Base-by-base conservation (phyloP, 1,140 invertebrate species). In the Rhynchophorus ferrugineus region DNA sequence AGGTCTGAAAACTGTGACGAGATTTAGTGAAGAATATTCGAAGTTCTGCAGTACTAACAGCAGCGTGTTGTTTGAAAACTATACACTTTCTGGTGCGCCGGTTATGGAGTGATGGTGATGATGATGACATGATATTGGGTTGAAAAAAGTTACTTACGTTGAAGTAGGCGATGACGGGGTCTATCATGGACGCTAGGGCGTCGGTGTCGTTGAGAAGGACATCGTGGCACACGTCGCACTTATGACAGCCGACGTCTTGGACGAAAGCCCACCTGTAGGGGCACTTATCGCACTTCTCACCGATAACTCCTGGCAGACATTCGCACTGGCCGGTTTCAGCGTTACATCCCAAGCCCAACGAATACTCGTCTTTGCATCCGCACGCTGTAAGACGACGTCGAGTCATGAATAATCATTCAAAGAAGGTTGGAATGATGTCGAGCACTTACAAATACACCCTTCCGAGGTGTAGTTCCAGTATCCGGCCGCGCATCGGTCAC, bases 241-340 rank as follows among this genome's bases (percentile, higher is more conserved):
- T 80, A 63, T 81, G 76, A 63, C 87, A 89, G 1, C 86, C 86
- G 51, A 79, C 72, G 24, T 74, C 71, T 49, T 77, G 76, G 8
- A 83, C 73, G 7, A 89, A 73, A 0, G 85, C 80, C 81, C 84
- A 92, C 61, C 93, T 78, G 59, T 87, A 77, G 0, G 92, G 90
- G 71, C 96, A 99, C 3, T 85, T 81, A 59, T 98, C 92, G 70
- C 96, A 99, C 64, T 91, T 92, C 61, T 91, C 85, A 1, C 96
- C 96, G 34, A 94, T 83, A 0, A 98, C 95, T 11, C 94, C 95
- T 0, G 89, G 91, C 17, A 98, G 71, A 73, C 96, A 99, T 45
- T 88, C 81, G 68, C 96, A 99, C 57, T 94, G 88, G 0, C 96
- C 96, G 1, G 87, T 95, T 7, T 76, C 62, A 0, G 84, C 78